Evolutionary conservation across 1,140 invertebrate species (phyloP), one percentile per base, ranked within the genome.

Genomic region (Musca vetustissima): DNA sequence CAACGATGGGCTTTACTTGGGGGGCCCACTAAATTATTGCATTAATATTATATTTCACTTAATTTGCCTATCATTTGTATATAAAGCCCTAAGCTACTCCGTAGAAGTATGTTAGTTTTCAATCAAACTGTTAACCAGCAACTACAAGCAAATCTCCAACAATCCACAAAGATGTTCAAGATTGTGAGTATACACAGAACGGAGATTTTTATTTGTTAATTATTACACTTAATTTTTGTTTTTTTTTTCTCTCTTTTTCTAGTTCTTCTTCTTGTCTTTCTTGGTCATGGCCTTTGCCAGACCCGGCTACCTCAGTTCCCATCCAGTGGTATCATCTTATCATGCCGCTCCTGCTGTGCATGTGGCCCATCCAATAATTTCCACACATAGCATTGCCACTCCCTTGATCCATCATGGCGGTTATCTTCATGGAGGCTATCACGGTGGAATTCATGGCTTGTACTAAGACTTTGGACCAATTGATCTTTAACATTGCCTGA

Each of bases 281-380:
- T 50, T 69, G 21, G 68, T 64, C 14, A 65, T 66, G 64, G 68
- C 68, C 21, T 59, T 69, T 28, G 68, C 68, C 22, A 64, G 32
- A 57, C 68, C 68, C 6, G 68, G 68, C 6, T 69, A 47, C 50
- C 19, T 69, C 21, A 50, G 65, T 14, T 66, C 64, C 13, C 21
- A 64, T n/a, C 68, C 68, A n/a, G 43, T 66, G n/a, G 25, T 59
- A 17, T 57, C 68, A 19, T 55, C 68, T 17, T 69, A 66, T 17
- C 68, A 65, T 24, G 25, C 52, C 28, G 25, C 64, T 13, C 32
- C 64, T 2, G 11, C 68, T 7, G 32, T 69, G 50, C 68, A 69
- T 59, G 53, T 69, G 6, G 64, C 65, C 13, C 61, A 55, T 36
- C 68, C 68, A 9, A 22, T 69, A 17, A 14, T 69, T 25, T 28